Base-by-base conservation (phyloP, 2,888 invertebrate genomes). In the Timema podura region DNA sequence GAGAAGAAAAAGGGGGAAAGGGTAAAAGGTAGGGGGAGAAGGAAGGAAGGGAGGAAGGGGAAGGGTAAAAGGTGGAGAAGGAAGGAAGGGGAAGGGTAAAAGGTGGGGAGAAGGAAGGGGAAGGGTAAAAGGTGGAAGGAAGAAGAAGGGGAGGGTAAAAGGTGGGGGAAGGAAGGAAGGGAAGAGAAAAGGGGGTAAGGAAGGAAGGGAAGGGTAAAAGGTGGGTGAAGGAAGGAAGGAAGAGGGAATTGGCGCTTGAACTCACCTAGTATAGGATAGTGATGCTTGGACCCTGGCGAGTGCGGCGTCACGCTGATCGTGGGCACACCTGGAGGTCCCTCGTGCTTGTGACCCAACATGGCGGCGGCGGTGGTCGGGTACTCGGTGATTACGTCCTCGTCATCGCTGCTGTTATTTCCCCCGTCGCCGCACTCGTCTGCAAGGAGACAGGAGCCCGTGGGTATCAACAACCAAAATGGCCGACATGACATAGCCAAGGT, bases 301-400 rank as follows among this genome's bases (percentile, higher is more conserved):
- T 93, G 93, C 15, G 93, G 93, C 71, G 93, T 93, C 74, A 94
- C 93, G 82, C 92, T 93, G 79, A 94, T 93, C 71, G 90, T 93
- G 73, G 93, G 93, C 79, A 91, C 91, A 80, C 89, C 80, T 69
- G 86, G 84, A 45, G 65, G 69, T 16, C 69, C 69, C 49, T 49
- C 65, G 70, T 65, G 74, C 70, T 69, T 67, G 64, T 57, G 57
- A 15, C 48, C 54, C 68, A 64, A 51, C 57, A 48, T 64, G 48
- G 66, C 70, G 64, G 64, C 68, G 49, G 65, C 30, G 45, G 71
- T 61, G 57, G 71, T 78, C 79, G 88, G 86, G 82, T 90, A 91
- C 80, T 90, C 90, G 59, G 90, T 90, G 81, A 91, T 89, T 84
- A 91, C 88, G 88, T 91, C 90, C 81, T 91, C 90, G 81, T 90